A percentile compares a stretch with the other conserved stretches of the same genome.
Conservation (phyloP, 1,140 invertebrate species). For the Melitaea cinxia region DNA sequence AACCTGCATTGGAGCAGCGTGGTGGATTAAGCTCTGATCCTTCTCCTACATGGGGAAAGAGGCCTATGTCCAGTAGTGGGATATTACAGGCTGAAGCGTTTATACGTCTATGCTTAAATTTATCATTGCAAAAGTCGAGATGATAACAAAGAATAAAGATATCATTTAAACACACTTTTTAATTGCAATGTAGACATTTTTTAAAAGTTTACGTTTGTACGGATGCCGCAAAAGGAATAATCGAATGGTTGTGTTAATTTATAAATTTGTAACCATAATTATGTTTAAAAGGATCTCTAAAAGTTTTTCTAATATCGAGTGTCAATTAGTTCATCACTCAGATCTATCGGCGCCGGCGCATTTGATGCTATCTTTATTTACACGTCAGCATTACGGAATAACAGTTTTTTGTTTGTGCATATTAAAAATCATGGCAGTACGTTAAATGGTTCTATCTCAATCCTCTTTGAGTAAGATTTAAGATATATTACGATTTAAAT, state of each 20-base stretch:
- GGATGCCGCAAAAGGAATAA: constrained; percentile 32
- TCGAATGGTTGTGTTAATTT: constrained; percentile 50
- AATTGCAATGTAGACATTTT: too few relatives aligned
- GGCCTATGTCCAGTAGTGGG: too few relatives aligned
- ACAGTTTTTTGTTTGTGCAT: constrained; percentile 30
- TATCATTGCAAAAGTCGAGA: too few relatives aligned
- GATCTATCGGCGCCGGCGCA: constrained; percentile 53
- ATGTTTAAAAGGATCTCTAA: constrained; percentile 49
- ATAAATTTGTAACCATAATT: constrained; percentile 54
- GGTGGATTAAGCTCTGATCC: too few relatives aligned
- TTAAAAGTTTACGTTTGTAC: constrained; percentile 19
- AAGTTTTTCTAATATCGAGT: constrained; percentile 50
- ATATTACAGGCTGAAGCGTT: too few relatives aligned
- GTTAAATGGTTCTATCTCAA: neutral
- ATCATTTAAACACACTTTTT: too few relatives aligned
- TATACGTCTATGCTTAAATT: too few relatives aligned
- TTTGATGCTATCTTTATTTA: constrained; percentile 54
- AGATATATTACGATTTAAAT: neutral
- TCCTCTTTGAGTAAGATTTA: neutral
- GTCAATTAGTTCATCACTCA: constrained; percentile 72
- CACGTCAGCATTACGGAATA: constrained; percentile 59
- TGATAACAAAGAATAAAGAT: too few relatives aligned
- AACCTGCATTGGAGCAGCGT: too few relatives aligned
- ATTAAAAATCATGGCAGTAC: neutral
- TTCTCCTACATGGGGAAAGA: too few relatives aligned